Evolutionary conservation across 2,888 invertebrate genomes (phyloP).

Genomic region (Tetragnatha montana): DNA sequence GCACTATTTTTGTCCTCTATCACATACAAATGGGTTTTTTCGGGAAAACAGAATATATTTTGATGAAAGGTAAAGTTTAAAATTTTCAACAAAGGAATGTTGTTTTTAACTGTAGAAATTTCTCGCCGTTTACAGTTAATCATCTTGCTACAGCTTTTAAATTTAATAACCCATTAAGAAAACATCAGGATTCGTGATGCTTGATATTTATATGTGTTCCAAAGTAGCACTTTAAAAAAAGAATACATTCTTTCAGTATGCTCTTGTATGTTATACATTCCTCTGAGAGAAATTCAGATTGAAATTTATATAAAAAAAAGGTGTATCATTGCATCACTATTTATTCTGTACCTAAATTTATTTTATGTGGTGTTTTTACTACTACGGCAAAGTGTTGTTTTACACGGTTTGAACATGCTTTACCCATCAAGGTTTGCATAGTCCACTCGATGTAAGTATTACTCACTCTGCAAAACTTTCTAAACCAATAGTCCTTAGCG

Average conservation of each 20-base stretch:
- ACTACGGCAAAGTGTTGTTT: conserved; percentile 62
- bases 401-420: conserved; percentile 58
- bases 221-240: conserved; percentile 17
- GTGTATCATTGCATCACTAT: conserved; percentile 23
- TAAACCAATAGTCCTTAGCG: conserved; percentile 62
- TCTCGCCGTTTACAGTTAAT: conserved; percentile 52
- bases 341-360: conserved; percentile 40
- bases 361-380: conserved; percentile 60
- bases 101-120: conserved; percentile 52
- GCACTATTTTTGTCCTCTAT: conserved; percentile 63
- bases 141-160: conserved; percentile 36
- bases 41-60: conserved; percentile 21
- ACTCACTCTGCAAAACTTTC: conserved; percentile 48
- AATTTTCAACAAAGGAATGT: conserved; percentile 12
- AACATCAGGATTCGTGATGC: conserved; percentile 54
- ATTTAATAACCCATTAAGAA: conserved; percentile 31
- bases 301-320: conserved; percentile 62
- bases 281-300: conserved; percentile 17
- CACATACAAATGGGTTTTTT: conserved; percentile 34
- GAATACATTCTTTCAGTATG: conserved; percentile 36
- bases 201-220: conserved; percentile 51
- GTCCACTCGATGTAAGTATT: conserved; percentile 43
- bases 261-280: conserved; percentile 52
- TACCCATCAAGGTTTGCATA: conserved; percentile 53
- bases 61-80: conserved; percentile 21